Conservation (phyloP, 2,888 invertebrate species). For the Drosophila macrothrix region DNA sequence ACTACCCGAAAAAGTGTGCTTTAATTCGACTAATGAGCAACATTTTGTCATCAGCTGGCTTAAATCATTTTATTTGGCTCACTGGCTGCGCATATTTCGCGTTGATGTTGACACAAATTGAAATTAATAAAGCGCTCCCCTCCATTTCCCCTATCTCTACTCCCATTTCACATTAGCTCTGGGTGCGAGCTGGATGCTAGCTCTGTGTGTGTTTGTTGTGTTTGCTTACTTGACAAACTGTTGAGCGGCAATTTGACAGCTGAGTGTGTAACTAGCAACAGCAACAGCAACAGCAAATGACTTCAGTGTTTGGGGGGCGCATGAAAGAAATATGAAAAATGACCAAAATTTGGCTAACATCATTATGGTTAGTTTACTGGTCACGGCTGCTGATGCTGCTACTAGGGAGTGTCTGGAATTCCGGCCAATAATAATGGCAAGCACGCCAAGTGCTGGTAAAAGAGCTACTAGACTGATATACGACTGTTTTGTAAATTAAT, state of each 20-base stretch:
- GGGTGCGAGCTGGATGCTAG: conserved; percentile 14
- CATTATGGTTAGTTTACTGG: conserved; percentile 65
- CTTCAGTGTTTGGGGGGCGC: neutral
- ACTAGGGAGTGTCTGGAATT: conserved; percentile 14
- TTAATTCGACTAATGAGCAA: conserved; percentile 74
- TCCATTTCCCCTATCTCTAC: neutral
- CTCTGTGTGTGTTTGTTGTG: conserved; percentile 19
- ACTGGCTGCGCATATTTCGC: conserved; percentile 60
- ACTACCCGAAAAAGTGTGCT: conserved; percentile 55
- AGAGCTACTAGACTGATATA: conserved; percentile 35
- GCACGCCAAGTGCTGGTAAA: conserved; percentile 19
- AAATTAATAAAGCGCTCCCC: conserved; percentile 70
- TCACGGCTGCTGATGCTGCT: conserved; percentile 37
- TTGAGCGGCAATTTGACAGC: conserved; percentile 66
- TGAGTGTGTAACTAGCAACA: conserved; percentile 29
- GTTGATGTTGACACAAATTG: conserved; percentile 80
- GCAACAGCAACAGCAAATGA: conserved; percentile 12
- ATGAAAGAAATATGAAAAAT: conserved; percentile 60
- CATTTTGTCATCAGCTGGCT: conserved; percentile 79
- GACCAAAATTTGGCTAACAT: conserved; percentile 59
- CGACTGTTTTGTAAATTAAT: conserved; percentile 4
- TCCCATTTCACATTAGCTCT: conserved; percentile 22
- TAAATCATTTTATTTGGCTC: conserved; percentile 67
- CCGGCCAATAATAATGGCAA: conserved; percentile 16
- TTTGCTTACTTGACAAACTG: conserved; percentile 71